Evolutionary conservation across 2,888 invertebrate genomes (phyloP).

Genomic region (Aporophyla nigra): DNA sequence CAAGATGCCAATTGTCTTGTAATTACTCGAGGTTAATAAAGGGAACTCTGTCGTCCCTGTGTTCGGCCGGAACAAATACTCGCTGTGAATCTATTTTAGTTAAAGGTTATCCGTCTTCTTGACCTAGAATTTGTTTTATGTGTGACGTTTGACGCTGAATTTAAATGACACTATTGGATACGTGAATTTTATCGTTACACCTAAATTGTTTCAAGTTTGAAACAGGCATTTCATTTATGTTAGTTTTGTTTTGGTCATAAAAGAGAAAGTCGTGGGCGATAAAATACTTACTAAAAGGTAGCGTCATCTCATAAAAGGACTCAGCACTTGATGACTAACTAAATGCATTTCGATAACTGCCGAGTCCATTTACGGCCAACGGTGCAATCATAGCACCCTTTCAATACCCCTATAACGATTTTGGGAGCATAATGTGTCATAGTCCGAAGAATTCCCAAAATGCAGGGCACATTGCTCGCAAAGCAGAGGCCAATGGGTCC

Average conservation of each 20-base stretch:
- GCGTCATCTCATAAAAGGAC: slow-evolving; percentile 15
- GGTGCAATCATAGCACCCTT: slow-evolving; percentile 5
- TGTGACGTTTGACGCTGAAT: slow-evolving; percentile 51
- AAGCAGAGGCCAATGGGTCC: no score
- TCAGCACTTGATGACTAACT: slow-evolving; percentile 13
- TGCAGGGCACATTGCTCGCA: not conserved
- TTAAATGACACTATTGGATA: slow-evolving; percentile 42
- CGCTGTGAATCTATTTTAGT: slow-evolving; percentile 54
- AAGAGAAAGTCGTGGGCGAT: not conserved
- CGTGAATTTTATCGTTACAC: slow-evolving; percentile 1
- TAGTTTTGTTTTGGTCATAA: slow-evolving; percentile 5
- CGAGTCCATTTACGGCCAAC: not conserved
- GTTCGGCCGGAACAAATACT: slow-evolving; percentile 48
- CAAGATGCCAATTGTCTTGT: slow-evolving; percentile 34
- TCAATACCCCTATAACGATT: not conserved
- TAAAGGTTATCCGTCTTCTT: slow-evolving; percentile 64
- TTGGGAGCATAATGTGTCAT: not conserved
- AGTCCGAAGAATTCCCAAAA: not conserved
- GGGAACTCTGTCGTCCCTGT: slow-evolving; percentile 46
- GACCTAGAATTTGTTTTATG: slow-evolving; percentile 62
- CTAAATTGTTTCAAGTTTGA: not conserved
- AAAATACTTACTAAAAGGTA: not conserved
- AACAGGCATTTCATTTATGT: not conserved
- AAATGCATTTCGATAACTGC: slow-evolving; percentile 28
- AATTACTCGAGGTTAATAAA: slow-evolving; percentile 43